Percentiles rank a stretch among this genome's conserved stretches.
Evolutionary conservation across 2,797 vertebrate species (phyloP).

Genomic region (Falco rusticolus): DNA sequence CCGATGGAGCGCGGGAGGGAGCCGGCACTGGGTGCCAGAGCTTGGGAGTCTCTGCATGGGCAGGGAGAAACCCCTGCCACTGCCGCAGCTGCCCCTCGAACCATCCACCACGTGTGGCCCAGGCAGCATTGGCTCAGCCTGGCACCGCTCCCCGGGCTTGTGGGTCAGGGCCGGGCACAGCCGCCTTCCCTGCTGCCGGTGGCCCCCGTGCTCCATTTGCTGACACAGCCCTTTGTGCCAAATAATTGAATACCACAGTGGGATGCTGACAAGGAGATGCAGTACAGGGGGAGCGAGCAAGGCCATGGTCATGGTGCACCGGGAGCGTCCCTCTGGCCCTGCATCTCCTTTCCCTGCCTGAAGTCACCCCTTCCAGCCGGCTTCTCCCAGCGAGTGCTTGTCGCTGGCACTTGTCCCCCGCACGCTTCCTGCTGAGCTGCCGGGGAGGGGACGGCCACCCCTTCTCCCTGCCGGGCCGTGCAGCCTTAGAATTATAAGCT

Average conservation of each 20-base stretch:
- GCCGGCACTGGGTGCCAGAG: not conserved
- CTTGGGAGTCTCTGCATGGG: not conserved
- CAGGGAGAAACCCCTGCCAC: not conserved
- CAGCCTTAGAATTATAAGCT: not conserved
- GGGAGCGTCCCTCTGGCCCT: not conserved
- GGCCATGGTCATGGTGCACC: not conserved
- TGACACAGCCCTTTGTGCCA: not conserved
- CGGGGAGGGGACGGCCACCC: not conserved
- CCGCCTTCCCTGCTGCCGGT: fast-evolving
- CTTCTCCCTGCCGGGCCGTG: not conserved
- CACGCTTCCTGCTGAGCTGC: not conserved
- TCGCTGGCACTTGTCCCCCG: not conserved
- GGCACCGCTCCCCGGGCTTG: fast-evolving
- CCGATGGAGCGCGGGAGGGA: not conserved
- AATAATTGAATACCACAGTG: not conserved
- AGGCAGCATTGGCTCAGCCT: not conserved
- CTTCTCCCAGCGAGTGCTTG: not conserved
- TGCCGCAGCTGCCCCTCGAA: not conserved
- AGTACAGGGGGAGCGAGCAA: too few species aligned
- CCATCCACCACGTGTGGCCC: fast-evolving
- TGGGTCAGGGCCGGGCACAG: not conserved
- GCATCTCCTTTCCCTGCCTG: not conserved
- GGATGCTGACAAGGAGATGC: not conserved
- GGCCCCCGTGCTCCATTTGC: not conserved
- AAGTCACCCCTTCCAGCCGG: not conserved